Conservation (phyloP, 2,113 vertebrate genomes). For the Steatornis caripensis region DNA sequence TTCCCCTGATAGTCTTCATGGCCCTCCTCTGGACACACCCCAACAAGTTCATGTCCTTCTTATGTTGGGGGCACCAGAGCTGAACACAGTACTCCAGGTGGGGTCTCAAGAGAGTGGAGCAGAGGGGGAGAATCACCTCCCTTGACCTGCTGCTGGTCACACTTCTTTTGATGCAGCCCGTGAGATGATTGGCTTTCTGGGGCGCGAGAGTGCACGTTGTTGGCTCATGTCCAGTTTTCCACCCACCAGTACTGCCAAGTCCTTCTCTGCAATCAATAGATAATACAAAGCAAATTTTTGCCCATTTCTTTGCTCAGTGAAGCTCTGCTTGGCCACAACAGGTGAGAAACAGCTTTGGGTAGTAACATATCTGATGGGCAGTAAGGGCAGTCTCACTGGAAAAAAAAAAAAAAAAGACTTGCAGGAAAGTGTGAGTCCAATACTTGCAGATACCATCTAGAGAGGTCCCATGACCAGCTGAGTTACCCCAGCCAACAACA, state of each 20-base stretch:
- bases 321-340: background rate
- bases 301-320: background rate
- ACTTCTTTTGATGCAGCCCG: background rate
- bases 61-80: background rate
- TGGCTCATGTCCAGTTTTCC: background rate
- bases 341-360: background rate
- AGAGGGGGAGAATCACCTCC: background rate
- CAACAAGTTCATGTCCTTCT: background rate
- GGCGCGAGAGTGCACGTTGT: accelerated
- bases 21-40: background rate
- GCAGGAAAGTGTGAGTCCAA: background rate
- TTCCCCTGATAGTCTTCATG: background rate
- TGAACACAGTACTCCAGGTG: background rate
- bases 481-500: background rate
- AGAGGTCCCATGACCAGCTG: background rate
- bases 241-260: background rate
- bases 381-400: background rate
- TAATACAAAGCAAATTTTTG: background rate
- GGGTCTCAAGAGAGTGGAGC: background rate
- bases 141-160: accelerated
- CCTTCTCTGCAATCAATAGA: background rate
- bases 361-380: background rate
- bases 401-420: background rate
- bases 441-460: background rate
- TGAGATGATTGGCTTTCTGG: accelerated